phyloP scores from a whole-genome alignment of 2,888 invertebrate genomes.

The Heliconius aoede region DNA sequence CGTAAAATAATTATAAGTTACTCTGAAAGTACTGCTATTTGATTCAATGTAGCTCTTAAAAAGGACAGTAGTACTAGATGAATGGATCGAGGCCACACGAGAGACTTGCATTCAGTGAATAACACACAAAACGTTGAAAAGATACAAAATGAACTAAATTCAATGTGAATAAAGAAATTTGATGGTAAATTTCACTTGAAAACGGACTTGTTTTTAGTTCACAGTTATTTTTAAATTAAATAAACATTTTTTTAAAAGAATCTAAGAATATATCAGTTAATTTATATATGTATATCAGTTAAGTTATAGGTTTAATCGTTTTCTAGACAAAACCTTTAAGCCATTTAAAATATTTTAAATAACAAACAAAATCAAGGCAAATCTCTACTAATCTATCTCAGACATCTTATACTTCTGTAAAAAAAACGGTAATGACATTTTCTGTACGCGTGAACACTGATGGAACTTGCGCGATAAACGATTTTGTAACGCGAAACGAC shows the following conservation, averaged over 20 bases:
- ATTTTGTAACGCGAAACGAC: conserved; percentile 21
- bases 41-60: conserved; percentile 5
- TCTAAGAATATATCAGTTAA: too few species aligned
- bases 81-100: conserved; percentile 31
- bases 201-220: not conserved
- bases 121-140: conserved; percentile 19
- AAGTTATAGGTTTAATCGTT: too few species aligned
- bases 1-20: too few species aligned
- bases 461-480: conserved; percentile 16
- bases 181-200: not conserved
- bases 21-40: not conserved
- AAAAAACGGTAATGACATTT: conserved; percentile 23
- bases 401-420: not conserved
- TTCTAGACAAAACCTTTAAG: not conserved
- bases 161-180: conserved; percentile 2
- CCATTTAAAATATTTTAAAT: not conserved
- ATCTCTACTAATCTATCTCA: not conserved
- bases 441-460: conserved; percentile 20
- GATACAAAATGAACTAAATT: conserved; percentile 31
- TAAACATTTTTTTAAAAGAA: too few species aligned
- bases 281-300: too few species aligned
- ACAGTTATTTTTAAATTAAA: not conserved
- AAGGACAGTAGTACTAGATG: conserved; percentile 16
- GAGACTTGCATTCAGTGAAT: conserved; percentile 18
- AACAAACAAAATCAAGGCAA: not conserved